Evolutionary conservation across 2,888 invertebrate species (phyloP).

Genomic region (Andrena dorsata): DNA sequence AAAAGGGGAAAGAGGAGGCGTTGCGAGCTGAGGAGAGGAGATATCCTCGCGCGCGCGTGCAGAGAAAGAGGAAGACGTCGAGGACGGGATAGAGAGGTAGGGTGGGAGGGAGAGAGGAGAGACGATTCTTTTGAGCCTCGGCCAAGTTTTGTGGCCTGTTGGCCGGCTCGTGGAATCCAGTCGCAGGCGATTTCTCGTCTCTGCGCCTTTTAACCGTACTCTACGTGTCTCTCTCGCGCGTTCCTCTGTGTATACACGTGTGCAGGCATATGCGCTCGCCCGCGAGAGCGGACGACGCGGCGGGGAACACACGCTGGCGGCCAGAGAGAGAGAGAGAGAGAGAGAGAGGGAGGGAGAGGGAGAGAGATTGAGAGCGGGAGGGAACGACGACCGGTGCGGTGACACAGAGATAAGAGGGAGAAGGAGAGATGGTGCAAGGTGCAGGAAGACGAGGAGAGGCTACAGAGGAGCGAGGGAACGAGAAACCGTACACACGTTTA

Average conservation of each 20-base stretch:
- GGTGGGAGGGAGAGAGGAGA: conserved; percentile 44
- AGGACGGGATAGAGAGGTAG: conserved; percentile 1
- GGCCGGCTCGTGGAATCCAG: conserved; percentile 78
- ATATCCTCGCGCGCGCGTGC: background rate
- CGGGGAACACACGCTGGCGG: conserved; percentile 1
- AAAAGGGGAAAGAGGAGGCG: conserved; percentile 20
- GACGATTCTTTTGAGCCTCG: conserved; percentile 78
- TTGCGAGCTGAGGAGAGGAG: conserved; percentile 10
- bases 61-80: background rate
- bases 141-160: conserved; percentile 79
- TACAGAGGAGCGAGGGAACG: conserved; percentile 36
- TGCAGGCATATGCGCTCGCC: conserved; percentile 21
- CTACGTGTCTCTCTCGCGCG: conserved; percentile 49
- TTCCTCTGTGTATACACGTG: conserved; percentile 29
- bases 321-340: conserved; percentile 11
- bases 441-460: conserved; percentile 43
- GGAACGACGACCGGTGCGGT: conserved; percentile 9
- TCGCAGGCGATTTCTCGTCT: conserved; percentile 78
- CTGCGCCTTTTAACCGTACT: conserved; percentile 69
- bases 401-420: conserved; percentile 11
- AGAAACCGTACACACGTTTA: conserved; percentile 71
- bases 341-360: conserved; percentile 16
- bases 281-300: conserved; percentile 10
- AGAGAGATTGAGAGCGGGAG: background rate
- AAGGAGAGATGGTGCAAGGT: conserved; percentile 40